These are phyloP conservation scores for Anabacerthia variegaticeps DNA, from an alignment of 2,797 vertebrate genomes.

Conservation along the genomic window DNA sequence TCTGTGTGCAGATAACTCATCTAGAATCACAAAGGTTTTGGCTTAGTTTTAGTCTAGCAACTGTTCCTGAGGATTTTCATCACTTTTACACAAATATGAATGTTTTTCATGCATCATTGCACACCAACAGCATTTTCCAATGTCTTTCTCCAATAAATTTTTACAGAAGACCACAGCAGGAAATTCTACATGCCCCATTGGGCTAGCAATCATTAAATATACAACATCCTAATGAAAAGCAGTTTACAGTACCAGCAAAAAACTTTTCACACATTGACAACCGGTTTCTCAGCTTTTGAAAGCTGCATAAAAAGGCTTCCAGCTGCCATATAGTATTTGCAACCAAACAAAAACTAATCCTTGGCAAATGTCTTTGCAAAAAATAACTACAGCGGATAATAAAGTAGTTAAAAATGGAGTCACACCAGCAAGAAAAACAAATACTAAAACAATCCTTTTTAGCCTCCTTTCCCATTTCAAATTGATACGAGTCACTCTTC, in stretches of 20 bases:
- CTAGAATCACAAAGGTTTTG: slow-evolving; percentile 1
- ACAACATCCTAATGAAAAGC: slow-evolving; percentile 67
- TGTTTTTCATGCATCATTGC: slow-evolving; percentile 59
- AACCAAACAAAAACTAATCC: slow-evolving; percentile 56
- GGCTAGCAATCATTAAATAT: slow-evolving; percentile 64
- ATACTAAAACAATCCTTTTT: background rate
- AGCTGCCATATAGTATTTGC: slow-evolving; percentile 56
- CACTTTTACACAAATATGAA: slow-evolving; percentile 55
- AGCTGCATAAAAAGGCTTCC: slow-evolving; percentile 36
- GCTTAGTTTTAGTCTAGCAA: slow-evolving; percentile 36
- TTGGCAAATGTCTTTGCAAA: slow-evolving; percentile 48
- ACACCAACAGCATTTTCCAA: slow-evolving; percentile 40
- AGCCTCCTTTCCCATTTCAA: background rate
- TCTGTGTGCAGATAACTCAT: slow-evolving; percentile 30
- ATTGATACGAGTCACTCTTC: background rate
- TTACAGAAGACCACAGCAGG: slow-evolving; percentile 62
- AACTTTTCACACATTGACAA: slow-evolving; percentile 53
- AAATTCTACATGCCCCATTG: slow-evolving; percentile 65
- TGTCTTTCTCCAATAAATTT: slow-evolving; percentile 51
- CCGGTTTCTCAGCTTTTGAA: slow-evolving; percentile 60
- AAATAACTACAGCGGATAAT: slow-evolving; percentile 45
- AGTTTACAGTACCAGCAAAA: slow-evolving; percentile 37
- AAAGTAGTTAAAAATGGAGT: slow-evolving; percentile 38
- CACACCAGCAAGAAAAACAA: slow-evolving; percentile 15
- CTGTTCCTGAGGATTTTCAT: slow-evolving; percentile 51